phyloP scores from a whole-genome alignment of 2,888 invertebrate genomes.

The Tiliacea citrago region DNA sequence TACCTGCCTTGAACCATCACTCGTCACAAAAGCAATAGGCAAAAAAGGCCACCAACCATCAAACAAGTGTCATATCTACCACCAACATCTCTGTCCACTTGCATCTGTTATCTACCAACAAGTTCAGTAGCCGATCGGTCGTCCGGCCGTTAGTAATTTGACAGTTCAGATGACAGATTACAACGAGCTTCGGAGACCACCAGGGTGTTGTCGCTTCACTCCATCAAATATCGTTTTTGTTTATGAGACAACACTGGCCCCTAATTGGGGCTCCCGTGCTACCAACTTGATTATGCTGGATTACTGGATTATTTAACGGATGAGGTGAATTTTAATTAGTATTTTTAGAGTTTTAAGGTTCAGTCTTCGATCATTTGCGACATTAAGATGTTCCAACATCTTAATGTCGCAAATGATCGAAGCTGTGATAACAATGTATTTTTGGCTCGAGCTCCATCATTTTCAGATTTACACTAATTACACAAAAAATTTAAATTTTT shows the following conservation, averaged over 20 bases:
- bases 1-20: background rate
- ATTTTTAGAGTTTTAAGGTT: conserved; percentile 26
- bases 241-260: conserved; percentile 72
- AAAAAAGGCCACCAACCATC: conserved; percentile 40
- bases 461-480: background rate
- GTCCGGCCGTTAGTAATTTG: conserved; percentile 90
- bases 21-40: conserved; percentile 60
- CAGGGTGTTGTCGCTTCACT: conserved; percentile 85
- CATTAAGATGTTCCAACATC: conserved; percentile 17
- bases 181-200: conserved; percentile 85
- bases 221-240: conserved; percentile 82
- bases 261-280: conserved; percentile 83
- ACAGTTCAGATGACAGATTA: conserved; percentile 91
- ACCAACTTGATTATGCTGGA: conserved; percentile 58
- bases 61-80: conserved; percentile 51
- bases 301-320: conserved; percentile 52
- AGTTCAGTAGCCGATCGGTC: conserved; percentile 90
- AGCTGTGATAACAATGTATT: conserved; percentile 21
- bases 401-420: too few relatives aligned
- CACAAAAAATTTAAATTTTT: background rate
- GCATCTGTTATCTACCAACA: conserved; percentile 88
- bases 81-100: conserved; percentile 76
- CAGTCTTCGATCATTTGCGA: conserved; percentile 56
- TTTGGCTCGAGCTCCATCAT: conserved; percentile 2
- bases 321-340: conserved; percentile 49